Conservation (phyloP, 2,888 invertebrate genomes). For the Drosophila buzzatii region DNA sequence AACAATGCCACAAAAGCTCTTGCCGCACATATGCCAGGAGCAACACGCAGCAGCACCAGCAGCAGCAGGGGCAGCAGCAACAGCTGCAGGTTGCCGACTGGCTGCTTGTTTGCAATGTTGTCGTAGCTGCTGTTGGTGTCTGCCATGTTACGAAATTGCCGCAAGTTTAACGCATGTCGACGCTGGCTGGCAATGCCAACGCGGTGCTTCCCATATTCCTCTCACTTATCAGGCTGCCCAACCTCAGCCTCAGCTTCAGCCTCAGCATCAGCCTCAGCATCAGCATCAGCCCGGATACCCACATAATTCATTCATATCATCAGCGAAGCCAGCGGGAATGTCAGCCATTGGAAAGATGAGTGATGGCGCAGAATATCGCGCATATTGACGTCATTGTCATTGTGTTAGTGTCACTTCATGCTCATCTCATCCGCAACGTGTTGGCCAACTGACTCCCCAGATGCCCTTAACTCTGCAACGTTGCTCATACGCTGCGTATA, state of each 20-base stretch:
- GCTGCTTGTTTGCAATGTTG: slow-evolving; percentile 53
- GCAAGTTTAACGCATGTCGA: slow-evolving; percentile 82
- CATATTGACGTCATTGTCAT: slow-evolving; percentile 78
- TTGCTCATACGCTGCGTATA: slow-evolving; percentile 66
- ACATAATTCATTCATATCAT: slow-evolving; percentile 83
- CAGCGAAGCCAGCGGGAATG: slow-evolving; percentile 60
- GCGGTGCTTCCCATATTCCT: background rate
- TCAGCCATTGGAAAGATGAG: slow-evolving; percentile 58
- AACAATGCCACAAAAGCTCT: slow-evolving; percentile 79
- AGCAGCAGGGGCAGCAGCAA: slow-evolving; percentile 27
- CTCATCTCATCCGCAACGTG: slow-evolving; percentile 56
- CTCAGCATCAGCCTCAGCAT: slow-evolving; percentile 12
- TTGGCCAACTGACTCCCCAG: slow-evolving; percentile 38
- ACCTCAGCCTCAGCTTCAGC: slow-evolving; percentile 16
- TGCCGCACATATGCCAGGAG: slow-evolving; percentile 66
- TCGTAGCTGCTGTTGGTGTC: slow-evolving; percentile 42
- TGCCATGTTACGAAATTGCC: slow-evolving; percentile 78
- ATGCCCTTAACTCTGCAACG: slow-evolving; percentile 23
- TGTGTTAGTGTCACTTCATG: slow-evolving; percentile 82
- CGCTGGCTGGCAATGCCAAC: slow-evolving; percentile 43
- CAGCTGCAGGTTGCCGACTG: slow-evolving; percentile 70
- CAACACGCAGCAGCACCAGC: slow-evolving; percentile 29
- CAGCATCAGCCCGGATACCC: slow-evolving; percentile 49
- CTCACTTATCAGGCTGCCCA: slow-evolving; percentile 19
- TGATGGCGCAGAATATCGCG: slow-evolving; percentile 75